These are phyloP conservation scores for Catalaphyllia jardinei DNA, from an alignment of 64 coral and sea anemone genomes.

Conservation along the genomic window DNA sequence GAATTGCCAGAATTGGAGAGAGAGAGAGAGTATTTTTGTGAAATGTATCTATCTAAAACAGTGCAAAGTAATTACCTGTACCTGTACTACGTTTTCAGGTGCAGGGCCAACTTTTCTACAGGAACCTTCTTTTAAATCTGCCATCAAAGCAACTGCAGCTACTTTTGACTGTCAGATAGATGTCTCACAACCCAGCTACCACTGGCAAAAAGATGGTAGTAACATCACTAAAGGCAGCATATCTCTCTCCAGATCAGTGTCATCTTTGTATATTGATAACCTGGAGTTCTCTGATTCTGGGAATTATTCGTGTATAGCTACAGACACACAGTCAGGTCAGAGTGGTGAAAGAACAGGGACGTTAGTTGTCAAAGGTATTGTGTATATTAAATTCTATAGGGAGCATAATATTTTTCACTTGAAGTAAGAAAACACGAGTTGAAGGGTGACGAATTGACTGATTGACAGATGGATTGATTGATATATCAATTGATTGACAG, in stretches of 20 bases:
- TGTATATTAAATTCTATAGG: not conserved
- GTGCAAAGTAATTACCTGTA: not conserved
- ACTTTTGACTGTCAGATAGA: conserved; percentile 42
- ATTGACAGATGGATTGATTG: too few species aligned
- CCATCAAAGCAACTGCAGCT: conserved; percentile 6
- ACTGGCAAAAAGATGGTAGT: conserved; percentile 66
- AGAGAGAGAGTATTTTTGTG: too few species aligned
- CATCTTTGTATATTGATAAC: conserved; percentile 14
- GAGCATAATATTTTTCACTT: too few species aligned
- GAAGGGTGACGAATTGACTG: too few species aligned
- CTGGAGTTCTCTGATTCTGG: conserved; percentile 55
- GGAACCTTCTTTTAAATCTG: not conserved
- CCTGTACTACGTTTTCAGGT: not conserved
- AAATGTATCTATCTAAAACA: too few species aligned
- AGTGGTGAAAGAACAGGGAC: not conserved
- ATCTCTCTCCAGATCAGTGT: not conserved
- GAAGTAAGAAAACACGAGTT: too few species aligned
- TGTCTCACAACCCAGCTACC: conserved; percentile 37
- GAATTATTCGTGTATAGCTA: conserved; percentile 47
- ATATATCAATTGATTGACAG: too few species aligned
- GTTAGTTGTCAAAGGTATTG: conserved; percentile 38
- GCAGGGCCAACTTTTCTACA: not conserved
- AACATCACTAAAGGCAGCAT: conserved; percentile 54
- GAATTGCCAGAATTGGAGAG: too few species aligned
- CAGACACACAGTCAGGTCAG: not conserved